Conservation (phyloP, 2,888 invertebrate genomes). For the Oxytorus armatus region DNA sequence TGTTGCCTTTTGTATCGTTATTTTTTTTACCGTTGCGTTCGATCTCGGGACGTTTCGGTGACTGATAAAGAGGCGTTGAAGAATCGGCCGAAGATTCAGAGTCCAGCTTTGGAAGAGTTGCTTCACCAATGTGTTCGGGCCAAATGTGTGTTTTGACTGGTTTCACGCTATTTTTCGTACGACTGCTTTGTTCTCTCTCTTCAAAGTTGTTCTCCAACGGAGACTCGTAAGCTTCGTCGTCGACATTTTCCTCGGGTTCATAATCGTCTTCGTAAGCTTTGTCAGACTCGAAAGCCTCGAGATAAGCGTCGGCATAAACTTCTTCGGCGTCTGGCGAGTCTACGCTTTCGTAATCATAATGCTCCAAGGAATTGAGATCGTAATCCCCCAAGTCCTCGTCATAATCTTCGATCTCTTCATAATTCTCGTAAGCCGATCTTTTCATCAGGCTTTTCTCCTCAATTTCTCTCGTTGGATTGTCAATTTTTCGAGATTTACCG, state of each 20-base stretch:
- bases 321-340: slow-evolving; percentile 45
- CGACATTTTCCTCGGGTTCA: slow-evolving; percentile 19
- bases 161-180: slow-evolving; percentile 12
- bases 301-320: slow-evolving; percentile 37
- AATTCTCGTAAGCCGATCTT: slow-evolving; percentile 58
- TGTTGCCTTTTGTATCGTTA: background rate
- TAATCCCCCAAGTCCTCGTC: slow-evolving; percentile 48
- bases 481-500: slow-evolving; percentile 7
- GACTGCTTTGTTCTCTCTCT: background rate
- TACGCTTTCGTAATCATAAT: slow-evolving; percentile 43
- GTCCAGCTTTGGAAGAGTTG: slow-evolving; percentile 30
- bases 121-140: slow-evolving; percentile 58
- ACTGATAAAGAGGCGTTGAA: slow-evolving; percentile 49
- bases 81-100: slow-evolving; percentile 17
- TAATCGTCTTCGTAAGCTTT: slow-evolving; percentile 38
- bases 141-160: slow-evolving; percentile 51
- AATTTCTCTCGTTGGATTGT: background rate
- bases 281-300: slow-evolving; percentile 25
- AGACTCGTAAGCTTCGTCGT: slow-evolving; percentile 36
- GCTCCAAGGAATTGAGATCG: slow-evolving; percentile 27
- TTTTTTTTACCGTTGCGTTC: background rate
- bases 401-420: slow-evolving; percentile 52
- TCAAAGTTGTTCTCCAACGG: slow-evolving; percentile 6
- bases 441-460: slow-evolving; percentile 29
- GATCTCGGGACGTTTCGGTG: slow-evolving; percentile 5